These are phyloP conservation scores for Orchestia grillus DNA, from an alignment of 1,140 invertebrate species.

Conservation along the genomic window DNA sequence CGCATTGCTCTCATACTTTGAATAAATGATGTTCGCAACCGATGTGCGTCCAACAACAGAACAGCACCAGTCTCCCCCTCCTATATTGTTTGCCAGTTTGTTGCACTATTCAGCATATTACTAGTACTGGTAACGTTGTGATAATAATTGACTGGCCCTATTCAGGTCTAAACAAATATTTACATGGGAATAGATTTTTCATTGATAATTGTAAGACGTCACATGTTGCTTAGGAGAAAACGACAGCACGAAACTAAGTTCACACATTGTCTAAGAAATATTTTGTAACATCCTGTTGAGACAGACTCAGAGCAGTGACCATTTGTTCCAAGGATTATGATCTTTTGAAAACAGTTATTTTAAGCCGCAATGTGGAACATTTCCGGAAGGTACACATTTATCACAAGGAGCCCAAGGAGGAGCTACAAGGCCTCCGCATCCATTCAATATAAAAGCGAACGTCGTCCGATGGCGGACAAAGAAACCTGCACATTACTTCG, in stretches of 20 bases:
- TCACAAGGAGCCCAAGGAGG: neutral
- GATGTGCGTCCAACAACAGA: neutral
- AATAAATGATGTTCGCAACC: neutral
- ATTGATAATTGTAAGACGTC: neutral
- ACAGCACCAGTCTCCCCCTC: neutral
- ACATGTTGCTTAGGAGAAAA: neutral
- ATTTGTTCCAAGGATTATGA: neutral
- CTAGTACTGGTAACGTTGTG: neutral
- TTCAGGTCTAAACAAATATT: neutral
- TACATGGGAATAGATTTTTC: neutral
- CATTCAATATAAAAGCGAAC: neutral
- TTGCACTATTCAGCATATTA: neutral
- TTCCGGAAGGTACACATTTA: neutral
- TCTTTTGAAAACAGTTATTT: neutral
- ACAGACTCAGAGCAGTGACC: neutral
- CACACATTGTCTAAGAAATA: neutral
- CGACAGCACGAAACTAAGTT: neutral
- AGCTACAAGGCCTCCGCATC: neutral
- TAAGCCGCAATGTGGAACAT: neutral
- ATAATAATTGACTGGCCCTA: neutral
- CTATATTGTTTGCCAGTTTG: neutral
- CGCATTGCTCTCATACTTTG: neutral
- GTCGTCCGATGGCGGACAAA: slow-evolving; percentile 22
- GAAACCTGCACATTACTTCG: slow-evolving; percentile 9
- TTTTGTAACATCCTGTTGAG: neutral